These are phyloP conservation scores for Apamea crenata DNA, from an alignment of 2,888 invertebrate species.

Conservation along the genomic window DNA sequence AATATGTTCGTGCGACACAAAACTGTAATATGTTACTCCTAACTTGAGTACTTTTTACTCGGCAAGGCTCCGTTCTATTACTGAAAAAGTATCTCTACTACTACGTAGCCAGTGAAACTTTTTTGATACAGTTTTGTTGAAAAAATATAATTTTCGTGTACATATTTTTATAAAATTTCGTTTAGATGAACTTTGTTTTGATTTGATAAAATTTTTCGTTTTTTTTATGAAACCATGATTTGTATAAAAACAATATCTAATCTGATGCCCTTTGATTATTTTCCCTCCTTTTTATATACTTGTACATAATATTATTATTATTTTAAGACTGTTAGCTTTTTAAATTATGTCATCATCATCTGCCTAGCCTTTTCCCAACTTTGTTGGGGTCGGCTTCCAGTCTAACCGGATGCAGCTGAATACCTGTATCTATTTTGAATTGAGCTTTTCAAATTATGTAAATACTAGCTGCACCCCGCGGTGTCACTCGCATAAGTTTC, in stretches of 20 bases:
- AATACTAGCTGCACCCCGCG: too few relatives aligned
- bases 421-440: too few relatives aligned
- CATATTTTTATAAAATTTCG: neutral
- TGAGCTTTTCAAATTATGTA: too few relatives aligned
- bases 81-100: constrained; percentile 1
- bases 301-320: neutral
- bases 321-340: neutral
- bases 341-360: neutral
- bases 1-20: constrained; percentile 19
- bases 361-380: too few relatives aligned
- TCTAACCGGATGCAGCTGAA: too few relatives aligned
- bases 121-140: neutral
- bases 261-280: neutral
- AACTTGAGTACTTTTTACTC: constrained; percentile 34
- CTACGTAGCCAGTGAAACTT: neutral
- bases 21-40: constrained; percentile 12
- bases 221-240: neutral
- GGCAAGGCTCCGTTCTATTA: neutral
- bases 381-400: too few relatives aligned
- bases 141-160: neutral
- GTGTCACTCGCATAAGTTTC: too few relatives aligned
- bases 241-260: neutral
- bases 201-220: neutral
- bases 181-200: neutral
- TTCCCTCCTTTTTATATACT: too few relatives aligned